Evolutionary conservation across 2,797 vertebrate species (phyloP).

Genomic region (Pantherophis alleghaniensis): DNA sequence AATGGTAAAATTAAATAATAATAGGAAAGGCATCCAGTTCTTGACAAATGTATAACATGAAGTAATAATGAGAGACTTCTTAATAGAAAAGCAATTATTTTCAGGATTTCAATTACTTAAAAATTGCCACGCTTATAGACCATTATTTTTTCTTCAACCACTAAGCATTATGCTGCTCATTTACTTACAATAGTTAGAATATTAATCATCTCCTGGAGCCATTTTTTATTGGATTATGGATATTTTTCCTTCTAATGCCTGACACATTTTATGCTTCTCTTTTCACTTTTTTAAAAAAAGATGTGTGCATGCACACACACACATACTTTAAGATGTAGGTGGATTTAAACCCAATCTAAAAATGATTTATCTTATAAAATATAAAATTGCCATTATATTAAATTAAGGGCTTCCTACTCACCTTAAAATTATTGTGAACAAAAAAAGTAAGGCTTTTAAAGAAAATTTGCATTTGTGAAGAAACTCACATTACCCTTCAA

Average conservation of each 20-base stretch:
- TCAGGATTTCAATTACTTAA: conserved; percentile 48
- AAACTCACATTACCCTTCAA: not conserved
- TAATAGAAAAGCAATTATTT: conserved; percentile 47
- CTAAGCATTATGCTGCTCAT: conserved; percentile 39
- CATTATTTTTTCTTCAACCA: conserved; percentile 29
- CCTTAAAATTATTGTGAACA: not conserved
- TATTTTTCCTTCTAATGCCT: conserved; percentile 29
- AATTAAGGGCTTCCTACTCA: not conserved
- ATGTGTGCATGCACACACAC: fast-evolving
- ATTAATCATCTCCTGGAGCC: conserved; percentile 27
- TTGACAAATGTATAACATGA: conserved; percentile 33
- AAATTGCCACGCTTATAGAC: conserved; percentile 25
- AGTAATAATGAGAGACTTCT: conserved; percentile 37
- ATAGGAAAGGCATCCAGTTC: conserved; percentile 7
- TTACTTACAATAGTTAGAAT: conserved; percentile 41
- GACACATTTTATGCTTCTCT: conserved; percentile 6
- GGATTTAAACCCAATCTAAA: conserved; percentile 21
- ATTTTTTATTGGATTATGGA: conserved; percentile 28
- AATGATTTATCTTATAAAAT: not conserved
- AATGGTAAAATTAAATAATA: conserved; percentile 39
- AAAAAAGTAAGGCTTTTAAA: not conserved
- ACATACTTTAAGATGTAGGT: conserved; percentile 23
- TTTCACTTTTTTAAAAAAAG: conserved; percentile 4
- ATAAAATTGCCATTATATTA: not conserved
- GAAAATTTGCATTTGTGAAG: not conserved